Conservation (phyloP, 2,797 vertebrate species). For the Gadopsis bispinosus region DNA sequence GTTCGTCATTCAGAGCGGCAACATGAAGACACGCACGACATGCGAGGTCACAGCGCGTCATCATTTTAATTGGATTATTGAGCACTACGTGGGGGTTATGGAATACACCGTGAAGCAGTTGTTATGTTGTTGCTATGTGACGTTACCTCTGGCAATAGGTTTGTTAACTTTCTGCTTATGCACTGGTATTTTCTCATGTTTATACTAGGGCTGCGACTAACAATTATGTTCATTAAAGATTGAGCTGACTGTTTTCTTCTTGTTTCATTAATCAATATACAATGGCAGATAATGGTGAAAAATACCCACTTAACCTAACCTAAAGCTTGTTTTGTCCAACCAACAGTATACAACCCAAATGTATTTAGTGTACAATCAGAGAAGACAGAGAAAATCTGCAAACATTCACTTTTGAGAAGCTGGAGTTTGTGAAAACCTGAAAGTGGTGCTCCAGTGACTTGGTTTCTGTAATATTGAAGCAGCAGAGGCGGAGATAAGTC, state of each 20-base stretch:
- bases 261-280: neutral
- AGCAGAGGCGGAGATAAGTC: neutral
- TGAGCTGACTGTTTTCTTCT: neutral
- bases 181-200: neutral
- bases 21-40: neutral
- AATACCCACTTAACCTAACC: neutral
- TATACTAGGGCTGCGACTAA: neutral
- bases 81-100: slow-evolving; percentile 26
- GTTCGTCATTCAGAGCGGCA: slow-evolving; percentile 36
- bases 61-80: slow-evolving; percentile 62
- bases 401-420: neutral
- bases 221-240: neutral
- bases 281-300: neutral
- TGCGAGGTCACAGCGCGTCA: slow-evolving; percentile 47
- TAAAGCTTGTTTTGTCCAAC: neutral
- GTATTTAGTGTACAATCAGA: neutral
- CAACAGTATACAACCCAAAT: neutral
- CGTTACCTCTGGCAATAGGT: neutral
- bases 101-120: slow-evolving; percentile 18
- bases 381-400: neutral
- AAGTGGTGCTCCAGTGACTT: neutral
- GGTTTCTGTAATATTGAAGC: neutral
- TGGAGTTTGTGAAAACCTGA: neutral
- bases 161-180: neutral
- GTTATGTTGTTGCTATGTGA: neutral